Evolutionary conservation across 2,113 vertebrate genomes (phyloP).

Genomic region (Prinia subflava): DNA sequence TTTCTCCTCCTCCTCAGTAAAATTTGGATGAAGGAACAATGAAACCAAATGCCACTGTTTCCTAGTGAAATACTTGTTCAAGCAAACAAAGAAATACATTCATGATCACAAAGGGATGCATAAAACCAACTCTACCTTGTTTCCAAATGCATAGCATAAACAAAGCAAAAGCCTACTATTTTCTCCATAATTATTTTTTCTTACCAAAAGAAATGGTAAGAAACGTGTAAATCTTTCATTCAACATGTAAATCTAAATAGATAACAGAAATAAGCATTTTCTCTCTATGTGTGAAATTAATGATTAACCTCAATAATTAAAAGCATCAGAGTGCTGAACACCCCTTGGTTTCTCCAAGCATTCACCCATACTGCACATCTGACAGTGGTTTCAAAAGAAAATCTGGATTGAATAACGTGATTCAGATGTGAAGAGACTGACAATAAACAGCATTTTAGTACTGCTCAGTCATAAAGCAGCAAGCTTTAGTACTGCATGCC

Average conservation of each 20-base stretch:
- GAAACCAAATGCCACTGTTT: background rate
- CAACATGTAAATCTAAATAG: background rate
- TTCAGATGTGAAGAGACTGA: slow-evolving; percentile 64
- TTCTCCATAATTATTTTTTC: background rate
- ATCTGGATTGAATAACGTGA: slow-evolving; percentile 66
- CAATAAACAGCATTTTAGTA: slow-evolving; percentile 61
- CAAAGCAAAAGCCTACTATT: background rate
- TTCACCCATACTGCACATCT: slow-evolving; percentile 35
- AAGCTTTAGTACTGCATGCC: slow-evolving; percentile 40
- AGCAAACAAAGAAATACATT: background rate
- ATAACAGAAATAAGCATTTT: slow-evolving; percentile 21
- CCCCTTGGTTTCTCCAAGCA: slow-evolving; percentile 9
- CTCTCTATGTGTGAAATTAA: background rate
- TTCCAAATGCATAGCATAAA: background rate
- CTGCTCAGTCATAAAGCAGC: slow-evolving; percentile 35
- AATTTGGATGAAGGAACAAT: background rate
- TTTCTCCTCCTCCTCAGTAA: background rate
- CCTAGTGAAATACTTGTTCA: background rate
- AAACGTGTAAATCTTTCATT: background rate
- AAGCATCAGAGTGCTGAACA: background rate
- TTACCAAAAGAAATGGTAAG: background rate
- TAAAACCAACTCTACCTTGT: background rate
- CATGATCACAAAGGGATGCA: background rate
- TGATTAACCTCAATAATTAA: slow-evolving; percentile 42
- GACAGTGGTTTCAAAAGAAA: slow-evolving; percentile 64